phyloP scores from a whole-genome alignment of 2,113 vertebrate genomes.

The Bubo scandiacus region DNA sequence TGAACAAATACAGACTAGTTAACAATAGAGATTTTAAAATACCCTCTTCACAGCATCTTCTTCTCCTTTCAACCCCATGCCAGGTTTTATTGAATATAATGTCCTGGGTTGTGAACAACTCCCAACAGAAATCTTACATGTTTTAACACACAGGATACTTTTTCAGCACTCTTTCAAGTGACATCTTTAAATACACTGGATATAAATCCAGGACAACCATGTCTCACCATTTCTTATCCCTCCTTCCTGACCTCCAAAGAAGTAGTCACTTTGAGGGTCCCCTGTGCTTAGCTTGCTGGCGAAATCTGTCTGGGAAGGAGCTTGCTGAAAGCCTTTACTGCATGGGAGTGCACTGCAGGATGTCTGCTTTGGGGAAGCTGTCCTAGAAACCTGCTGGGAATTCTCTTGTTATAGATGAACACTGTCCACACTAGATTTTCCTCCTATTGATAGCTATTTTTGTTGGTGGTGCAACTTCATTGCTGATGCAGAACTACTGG shows the following conservation, averaged over 20 bases:
- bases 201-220: background rate
- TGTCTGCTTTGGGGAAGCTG: background rate
- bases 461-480: background rate
- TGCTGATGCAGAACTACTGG: background rate
- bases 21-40: conserved; percentile 32
- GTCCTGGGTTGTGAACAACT: background rate
- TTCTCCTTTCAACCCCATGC: background rate
- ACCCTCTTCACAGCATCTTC: background rate
- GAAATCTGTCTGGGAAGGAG: background rate
- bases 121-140: background rate
- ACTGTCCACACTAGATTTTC: background rate
- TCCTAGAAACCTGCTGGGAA: background rate
- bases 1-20: conserved; percentile 22
- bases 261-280: background rate
- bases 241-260: background rate
- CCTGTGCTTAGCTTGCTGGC: background rate
- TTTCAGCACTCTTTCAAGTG: background rate
- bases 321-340: background rate
- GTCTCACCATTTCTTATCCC: background rate
- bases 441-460: background rate
- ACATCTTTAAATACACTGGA: background rate
- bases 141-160: background rate
- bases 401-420: conserved; percentile 12
- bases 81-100: conserved; percentile 6
- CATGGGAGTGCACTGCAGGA: background rate